Evolutionary conservation across 2,797 vertebrate species (phyloP).

Genomic region (Diceros bicornis): DNA sequence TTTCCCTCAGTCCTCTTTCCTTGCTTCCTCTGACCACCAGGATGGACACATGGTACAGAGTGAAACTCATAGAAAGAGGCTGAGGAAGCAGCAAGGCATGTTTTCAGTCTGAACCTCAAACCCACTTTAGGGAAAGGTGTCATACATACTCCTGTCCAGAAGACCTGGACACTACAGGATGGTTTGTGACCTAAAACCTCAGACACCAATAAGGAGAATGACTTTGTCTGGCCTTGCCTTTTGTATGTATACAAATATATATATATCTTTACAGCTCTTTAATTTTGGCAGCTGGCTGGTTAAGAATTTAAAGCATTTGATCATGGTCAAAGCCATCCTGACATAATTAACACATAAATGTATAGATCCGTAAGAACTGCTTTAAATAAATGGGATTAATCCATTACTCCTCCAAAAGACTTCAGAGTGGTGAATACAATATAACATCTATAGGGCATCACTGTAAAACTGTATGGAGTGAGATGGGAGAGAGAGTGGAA

Average conservation of each 20-base stretch:
- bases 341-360: slow-evolving; percentile 21
- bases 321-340: slow-evolving; percentile 25
- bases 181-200: background rate
- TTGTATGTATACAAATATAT: background rate
- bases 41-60: background rate
- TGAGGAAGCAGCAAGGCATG: background rate
- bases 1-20: background rate
- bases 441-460: background rate
- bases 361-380: slow-evolving; percentile 2
- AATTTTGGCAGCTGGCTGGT: background rate
- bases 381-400: slow-evolving; percentile 43
- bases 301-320: slow-evolving; percentile 38
- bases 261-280: slow-evolving; percentile 1
- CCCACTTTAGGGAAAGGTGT: background rate
- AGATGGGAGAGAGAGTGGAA: background rate
- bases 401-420: background rate
- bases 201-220: background rate
- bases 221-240: background rate
- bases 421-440: background rate
- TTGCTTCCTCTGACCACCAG: background rate
- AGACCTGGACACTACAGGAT: background rate
- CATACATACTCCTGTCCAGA: background rate
- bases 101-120: background rate
- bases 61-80: background rate
- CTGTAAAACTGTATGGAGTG: background rate